phyloP scores from a whole-genome alignment of 2,113 vertebrate genomes.

The Corythaeola cristata region DNA sequence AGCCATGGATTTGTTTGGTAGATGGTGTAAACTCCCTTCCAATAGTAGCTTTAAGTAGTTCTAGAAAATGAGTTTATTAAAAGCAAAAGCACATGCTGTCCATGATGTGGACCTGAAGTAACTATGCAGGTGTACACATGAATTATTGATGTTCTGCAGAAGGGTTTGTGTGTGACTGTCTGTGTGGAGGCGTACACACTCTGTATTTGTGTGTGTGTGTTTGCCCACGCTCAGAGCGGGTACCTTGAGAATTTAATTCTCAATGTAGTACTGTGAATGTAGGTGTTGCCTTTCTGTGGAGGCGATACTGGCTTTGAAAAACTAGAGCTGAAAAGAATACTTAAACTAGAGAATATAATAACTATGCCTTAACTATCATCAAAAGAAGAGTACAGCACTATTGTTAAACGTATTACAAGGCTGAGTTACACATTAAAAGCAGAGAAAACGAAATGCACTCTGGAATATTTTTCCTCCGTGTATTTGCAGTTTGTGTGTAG shows the following conservation, averaged over 20 bases:
- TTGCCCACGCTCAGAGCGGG: background rate
- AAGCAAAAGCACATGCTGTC: background rate
- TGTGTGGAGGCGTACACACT: fast-evolving
- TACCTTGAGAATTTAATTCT: background rate
- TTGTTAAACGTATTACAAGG: background rate
- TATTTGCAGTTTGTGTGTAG: background rate
- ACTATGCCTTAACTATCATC: background rate
- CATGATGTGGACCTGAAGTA: background rate
- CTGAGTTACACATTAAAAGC: background rate
- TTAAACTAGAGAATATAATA: background rate
- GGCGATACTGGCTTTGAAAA: background rate
- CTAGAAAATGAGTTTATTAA: background rate
- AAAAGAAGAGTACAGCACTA: background rate
- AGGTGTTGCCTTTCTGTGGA: background rate
- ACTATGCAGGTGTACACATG: background rate
- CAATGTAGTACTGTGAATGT: background rate
- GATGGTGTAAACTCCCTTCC: background rate
- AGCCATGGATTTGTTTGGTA: background rate
- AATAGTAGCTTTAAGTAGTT: background rate
- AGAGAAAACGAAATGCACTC: background rate
- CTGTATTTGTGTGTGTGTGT: background rate
- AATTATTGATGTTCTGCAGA: background rate
- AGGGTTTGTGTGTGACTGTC: background rate
- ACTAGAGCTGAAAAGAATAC: background rate
- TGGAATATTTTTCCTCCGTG: background rate